phyloP scores from a whole-genome alignment of 1,140 invertebrate species.

The Drosophila dunni region DNA sequence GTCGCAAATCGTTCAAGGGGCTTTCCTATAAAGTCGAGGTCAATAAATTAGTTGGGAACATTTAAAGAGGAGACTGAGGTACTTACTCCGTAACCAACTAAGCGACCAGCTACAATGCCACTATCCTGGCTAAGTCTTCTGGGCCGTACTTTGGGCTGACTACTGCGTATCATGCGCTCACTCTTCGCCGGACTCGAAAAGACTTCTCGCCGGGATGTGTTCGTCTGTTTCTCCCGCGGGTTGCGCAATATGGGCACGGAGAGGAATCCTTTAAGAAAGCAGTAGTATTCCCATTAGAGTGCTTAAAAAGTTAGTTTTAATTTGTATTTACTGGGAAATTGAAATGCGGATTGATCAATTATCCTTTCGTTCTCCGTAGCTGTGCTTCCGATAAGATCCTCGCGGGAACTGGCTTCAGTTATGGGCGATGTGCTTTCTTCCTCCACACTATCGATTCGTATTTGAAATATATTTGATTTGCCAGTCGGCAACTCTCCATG shows the following conservation, averaged over 20 bases:
- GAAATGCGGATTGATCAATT: slow-evolving; percentile 54
- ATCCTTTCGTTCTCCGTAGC: slow-evolving; percentile 49
- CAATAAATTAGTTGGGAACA: neutral
- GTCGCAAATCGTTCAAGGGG: slow-evolving; percentile 38
- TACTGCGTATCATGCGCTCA: slow-evolving; percentile 63
- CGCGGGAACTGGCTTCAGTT: slow-evolving; percentile 73
- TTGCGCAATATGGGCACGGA: slow-evolving; percentile 76
- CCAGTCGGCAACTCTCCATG: slow-evolving; percentile 27
- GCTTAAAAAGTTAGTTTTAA: neutral
- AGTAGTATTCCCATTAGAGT: neutral
- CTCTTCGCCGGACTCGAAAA: slow-evolving; percentile 81
- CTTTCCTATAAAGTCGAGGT: slow-evolving; percentile 41
- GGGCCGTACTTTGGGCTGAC: slow-evolving; percentile 50
- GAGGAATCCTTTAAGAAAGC: slow-evolving; percentile 66
- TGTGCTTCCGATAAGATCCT: slow-evolving; percentile 69
- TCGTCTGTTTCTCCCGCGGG: slow-evolving; percentile 38
- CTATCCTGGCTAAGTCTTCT: slow-evolving; percentile 78
- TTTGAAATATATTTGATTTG: slow-evolving; percentile 72
- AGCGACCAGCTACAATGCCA: slow-evolving; percentile 76
- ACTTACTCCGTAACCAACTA: slow-evolving; percentile 72
- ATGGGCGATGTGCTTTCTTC: slow-evolving; percentile 78
- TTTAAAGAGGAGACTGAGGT: neutral
- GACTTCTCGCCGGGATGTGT: slow-evolving; percentile 56
- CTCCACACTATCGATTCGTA: slow-evolving; percentile 76
- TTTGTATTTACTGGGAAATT: slow-evolving; percentile 71